Evolutionary conservation across 2,888 invertebrate species (phyloP).

Genomic region (Agrotis clavis): DNA sequence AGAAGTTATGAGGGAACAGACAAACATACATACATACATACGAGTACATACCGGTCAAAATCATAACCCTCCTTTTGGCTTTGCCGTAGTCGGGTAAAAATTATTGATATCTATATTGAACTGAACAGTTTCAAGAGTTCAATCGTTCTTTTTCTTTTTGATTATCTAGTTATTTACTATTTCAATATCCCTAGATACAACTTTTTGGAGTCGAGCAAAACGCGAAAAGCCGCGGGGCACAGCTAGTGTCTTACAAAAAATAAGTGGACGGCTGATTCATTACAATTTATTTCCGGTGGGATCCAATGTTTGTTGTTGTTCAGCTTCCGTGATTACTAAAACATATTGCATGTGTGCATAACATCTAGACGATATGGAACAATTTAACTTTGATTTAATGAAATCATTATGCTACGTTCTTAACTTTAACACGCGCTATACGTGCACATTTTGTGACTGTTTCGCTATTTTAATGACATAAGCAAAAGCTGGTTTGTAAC

Average conservation of each 20-base stretch:
- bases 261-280: constrained; percentile 48
- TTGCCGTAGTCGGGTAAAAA: no score
- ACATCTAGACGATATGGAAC: constrained; percentile 46
- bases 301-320: constrained; percentile 70
- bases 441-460: constrained; percentile 28
- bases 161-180: background rate
- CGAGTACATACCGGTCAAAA: no score
- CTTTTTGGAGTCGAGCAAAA: background rate
- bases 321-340: constrained; percentile 67
- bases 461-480: constrained; percentile 48
- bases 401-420: constrained; percentile 23
- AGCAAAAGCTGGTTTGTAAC: constrained; percentile 52
- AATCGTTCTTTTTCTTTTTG: background rate
- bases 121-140: background rate
- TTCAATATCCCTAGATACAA: background rate
- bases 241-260: constrained; percentile 23
- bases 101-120: background rate
- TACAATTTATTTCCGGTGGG: constrained; percentile 67
- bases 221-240: constrained; percentile 3
- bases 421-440: constrained; percentile 7
- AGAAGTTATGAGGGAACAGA: no score
- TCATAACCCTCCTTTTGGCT: no score
- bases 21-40: no score
- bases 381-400: constrained; percentile 36
- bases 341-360: constrained; percentile 55